A percentile compares a stretch with the other conserved stretches of the same genome.
Evolutionary conservation across 2,888 invertebrate genomes (phyloP).

Genomic region (Agonopterix subpropinquella): DNA sequence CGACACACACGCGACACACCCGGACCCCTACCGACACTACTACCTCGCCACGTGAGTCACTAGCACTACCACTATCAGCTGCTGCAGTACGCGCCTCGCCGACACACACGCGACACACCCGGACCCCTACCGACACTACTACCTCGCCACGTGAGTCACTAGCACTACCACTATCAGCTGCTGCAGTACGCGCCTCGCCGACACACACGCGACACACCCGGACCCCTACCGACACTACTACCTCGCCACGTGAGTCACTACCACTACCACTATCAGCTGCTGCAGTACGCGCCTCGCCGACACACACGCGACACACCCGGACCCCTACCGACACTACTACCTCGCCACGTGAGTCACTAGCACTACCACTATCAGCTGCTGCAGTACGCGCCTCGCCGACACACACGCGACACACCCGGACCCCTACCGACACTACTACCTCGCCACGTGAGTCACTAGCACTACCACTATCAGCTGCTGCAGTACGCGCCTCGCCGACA

Average conservation of each 20-base stretch:
- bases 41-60: conserved; percentile 49
- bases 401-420: conserved; percentile 10
- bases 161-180: conserved; percentile 17
- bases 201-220: conserved; percentile 15
- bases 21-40: conserved; percentile 38
- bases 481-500: conserved; percentile 34
- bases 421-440: conserved; percentile 45
- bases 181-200: conserved; percentile 37
- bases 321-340: conserved; percentile 45
- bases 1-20: conserved; percentile 18
- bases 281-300: conserved; percentile 38
- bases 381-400: conserved; percentile 35
- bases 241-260: conserved; percentile 43
- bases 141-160: conserved; percentile 45
- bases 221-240: conserved; percentile 44
- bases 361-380: conserved; percentile 25
- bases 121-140: conserved; percentile 42
- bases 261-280: conserved; percentile 20
- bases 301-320: conserved; percentile 11
- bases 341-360: conserved; percentile 42
- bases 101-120: conserved; percentile 18
- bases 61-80: conserved; percentile 15
- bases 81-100: conserved; percentile 36
- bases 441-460: conserved; percentile 42
- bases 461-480: conserved; percentile 26